Percentiles rank a stretch among this genome's conserved stretches.
phyloP scores from a whole-genome alignment of 2,113 vertebrate genomes.

The Scalopus aquaticus region DNA sequence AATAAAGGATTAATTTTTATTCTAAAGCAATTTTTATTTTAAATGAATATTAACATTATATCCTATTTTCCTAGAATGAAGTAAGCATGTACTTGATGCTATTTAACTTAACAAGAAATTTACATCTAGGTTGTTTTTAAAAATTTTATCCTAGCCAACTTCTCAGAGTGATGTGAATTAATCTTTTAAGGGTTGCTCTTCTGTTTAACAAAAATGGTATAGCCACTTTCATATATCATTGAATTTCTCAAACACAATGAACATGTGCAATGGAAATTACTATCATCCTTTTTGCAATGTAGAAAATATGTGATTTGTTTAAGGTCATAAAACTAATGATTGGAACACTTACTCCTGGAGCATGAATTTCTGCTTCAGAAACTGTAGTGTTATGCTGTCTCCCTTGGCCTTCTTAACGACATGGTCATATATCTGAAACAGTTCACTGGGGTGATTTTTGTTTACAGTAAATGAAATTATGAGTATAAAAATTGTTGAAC shows the following conservation, averaged over 20 bases:
- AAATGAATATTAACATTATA: not conserved
- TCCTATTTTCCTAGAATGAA: not conserved
- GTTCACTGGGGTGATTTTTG: not conserved
- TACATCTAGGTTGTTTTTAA: not conserved
- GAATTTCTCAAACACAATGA: slow-evolving; percentile 22
- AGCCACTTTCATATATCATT: not conserved
- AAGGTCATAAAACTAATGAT: not conserved
- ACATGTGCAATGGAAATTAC: not conserved
- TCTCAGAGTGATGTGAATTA: not conserved
- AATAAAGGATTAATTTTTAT: not conserved
- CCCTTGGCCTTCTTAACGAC: not conserved
- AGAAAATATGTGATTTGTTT: not conserved
- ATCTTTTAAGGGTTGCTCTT: not conserved
- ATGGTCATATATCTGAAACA: not conserved
- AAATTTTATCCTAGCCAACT: not conserved
- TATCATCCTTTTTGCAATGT: not conserved
- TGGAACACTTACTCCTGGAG: not conserved
- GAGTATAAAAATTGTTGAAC: not conserved
- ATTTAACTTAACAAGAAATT: slow-evolving; percentile 3
- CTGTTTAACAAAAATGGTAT: not conserved
- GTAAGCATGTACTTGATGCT: not conserved
- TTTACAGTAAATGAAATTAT: not conserved
- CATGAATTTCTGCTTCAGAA: not conserved
- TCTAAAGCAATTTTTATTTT: slow-evolving; percentile 13
- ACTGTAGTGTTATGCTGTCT: not conserved